These are phyloP conservation scores for Melinaea marsaeus DNA, from an alignment of 2,888 invertebrate species.

Conservation along the genomic window DNA sequence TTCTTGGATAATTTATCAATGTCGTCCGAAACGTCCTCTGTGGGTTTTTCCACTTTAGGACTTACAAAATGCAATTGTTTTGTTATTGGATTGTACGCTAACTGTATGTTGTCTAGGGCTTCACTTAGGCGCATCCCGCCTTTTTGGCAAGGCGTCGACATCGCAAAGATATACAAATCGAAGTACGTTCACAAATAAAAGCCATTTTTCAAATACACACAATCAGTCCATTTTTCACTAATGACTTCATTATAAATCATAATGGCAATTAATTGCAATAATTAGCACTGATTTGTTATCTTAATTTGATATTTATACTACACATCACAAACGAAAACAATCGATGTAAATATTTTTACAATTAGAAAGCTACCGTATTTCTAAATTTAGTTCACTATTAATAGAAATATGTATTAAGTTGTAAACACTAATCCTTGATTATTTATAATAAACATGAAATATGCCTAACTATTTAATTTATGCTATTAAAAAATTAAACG, in stretches of 20 bases:
- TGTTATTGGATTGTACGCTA: conserved; percentile 86
- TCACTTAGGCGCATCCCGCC: conserved; percentile 81
- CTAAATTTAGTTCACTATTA: conserved; percentile 11
- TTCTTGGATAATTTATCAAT: conserved; percentile 71
- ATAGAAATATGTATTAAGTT: conserved; percentile 11
- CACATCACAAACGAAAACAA: conserved; percentile 30
- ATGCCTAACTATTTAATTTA: conserved; percentile 31
- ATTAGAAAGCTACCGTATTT: conserved; percentile 19
- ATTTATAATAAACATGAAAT: conserved; percentile 22
- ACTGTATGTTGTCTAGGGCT: conserved; percentile 84
- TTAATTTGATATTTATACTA: conserved; percentile 28
- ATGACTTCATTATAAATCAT: conserved; percentile 24
- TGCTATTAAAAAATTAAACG: conserved; percentile 41
- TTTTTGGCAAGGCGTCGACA: conserved; percentile 69
- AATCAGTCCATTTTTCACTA: conserved; percentile 17
- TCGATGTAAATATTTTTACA: conserved; percentile 25
- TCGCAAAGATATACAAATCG: conserved; percentile 44
- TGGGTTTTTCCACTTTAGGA: conserved; percentile 59
- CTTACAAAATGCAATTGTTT: conserved; percentile 83
- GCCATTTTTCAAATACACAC: conserved; percentile 45
- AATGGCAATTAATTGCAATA: conserved; percentile 24
- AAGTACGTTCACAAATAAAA: conserved; percentile 43
- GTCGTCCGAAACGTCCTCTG: conserved; percentile 56
- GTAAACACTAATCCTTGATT: conserved; percentile 24
- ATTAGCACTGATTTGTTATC: conserved; percentile 21